phyloP scores from a whole-genome alignment of 2,113 vertebrate genomes.

The Eulemur rufifrons region DNA sequence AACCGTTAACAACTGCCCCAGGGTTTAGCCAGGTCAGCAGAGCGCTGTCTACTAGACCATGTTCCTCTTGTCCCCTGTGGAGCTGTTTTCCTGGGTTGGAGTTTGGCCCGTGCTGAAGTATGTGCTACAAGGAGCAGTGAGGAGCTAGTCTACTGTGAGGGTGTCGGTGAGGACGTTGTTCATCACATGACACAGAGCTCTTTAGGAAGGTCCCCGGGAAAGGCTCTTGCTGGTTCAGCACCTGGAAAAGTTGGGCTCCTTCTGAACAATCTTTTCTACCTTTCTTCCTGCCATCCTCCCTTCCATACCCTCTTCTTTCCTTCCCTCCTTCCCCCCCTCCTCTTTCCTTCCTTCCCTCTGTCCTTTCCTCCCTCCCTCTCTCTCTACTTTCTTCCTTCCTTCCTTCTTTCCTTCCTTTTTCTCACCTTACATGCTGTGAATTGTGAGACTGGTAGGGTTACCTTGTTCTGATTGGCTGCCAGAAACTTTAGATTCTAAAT shows the following conservation, averaged over 20 bases:
- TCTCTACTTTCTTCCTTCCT: no score
- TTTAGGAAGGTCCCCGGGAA: not conserved
- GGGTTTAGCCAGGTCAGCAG: not conserved
- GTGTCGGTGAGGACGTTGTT: accelerated
- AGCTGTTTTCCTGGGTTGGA: not conserved
- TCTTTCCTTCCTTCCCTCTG: not conserved
- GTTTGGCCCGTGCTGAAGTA: not conserved
- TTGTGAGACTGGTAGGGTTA: not conserved
- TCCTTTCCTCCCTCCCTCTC: no score
- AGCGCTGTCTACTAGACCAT: not conserved
- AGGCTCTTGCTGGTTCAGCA: not conserved
- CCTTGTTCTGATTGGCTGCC: not conserved
- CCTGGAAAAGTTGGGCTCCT: not conserved
- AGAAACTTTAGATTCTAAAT: not conserved
- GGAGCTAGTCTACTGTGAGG: accelerated
- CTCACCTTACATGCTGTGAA: not conserved
- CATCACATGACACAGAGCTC: not conserved
- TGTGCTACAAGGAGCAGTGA: not conserved
- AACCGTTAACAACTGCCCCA: not conserved
- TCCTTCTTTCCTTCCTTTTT: not conserved
- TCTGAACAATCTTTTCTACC: not conserved
- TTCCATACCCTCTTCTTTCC: no score
- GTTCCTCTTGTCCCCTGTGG: not conserved
- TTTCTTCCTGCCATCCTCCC: not conserved
- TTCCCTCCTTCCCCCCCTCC: no score